Evolutionary conservation across 2,888 invertebrate genomes (phyloP).

Genomic region (Spilosoma lubricipeda): DNA sequence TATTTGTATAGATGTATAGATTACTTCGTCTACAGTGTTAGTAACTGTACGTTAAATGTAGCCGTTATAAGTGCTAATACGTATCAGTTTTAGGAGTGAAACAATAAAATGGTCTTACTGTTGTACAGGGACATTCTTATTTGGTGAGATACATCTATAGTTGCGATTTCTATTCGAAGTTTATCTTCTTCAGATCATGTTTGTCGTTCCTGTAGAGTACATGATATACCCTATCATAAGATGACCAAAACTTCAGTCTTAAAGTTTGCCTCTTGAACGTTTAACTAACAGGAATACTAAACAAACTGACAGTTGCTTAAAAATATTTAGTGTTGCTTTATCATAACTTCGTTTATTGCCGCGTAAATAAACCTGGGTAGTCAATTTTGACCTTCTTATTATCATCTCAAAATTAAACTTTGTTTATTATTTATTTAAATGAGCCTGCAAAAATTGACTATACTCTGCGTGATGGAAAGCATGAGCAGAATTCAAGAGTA

Average conservation of each 20-base stretch:
- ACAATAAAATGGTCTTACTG: not conserved
- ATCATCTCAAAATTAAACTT: too few relatives aligned
- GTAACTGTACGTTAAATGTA: not conserved
- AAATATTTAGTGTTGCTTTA: not conserved
- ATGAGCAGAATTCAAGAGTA: too few relatives aligned
- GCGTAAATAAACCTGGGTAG: not conserved
- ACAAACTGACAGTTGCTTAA: not conserved
- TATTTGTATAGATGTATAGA: too few relatives aligned
- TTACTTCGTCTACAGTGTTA: not conserved
- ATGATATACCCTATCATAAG: not conserved
- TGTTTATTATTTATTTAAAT: too few relatives aligned
- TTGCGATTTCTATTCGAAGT: not conserved
- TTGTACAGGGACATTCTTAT: not conserved
- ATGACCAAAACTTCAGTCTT: not conserved
- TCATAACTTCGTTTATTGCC: not conserved
- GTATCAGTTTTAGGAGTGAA: not conserved
- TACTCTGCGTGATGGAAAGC: too few relatives aligned
- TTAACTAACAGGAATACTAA: not conserved
- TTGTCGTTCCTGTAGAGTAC: not conserved
- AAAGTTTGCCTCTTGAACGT: not conserved
- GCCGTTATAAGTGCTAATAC: not conserved
- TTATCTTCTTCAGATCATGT: not conserved
- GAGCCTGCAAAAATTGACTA: too few relatives aligned
- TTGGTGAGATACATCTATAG: not conserved
- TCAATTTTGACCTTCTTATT: too few relatives aligned